Evolutionary conservation across 2,888 invertebrate species (phyloP).

Genomic region (Hirtodrosophila cameraria): DNA sequence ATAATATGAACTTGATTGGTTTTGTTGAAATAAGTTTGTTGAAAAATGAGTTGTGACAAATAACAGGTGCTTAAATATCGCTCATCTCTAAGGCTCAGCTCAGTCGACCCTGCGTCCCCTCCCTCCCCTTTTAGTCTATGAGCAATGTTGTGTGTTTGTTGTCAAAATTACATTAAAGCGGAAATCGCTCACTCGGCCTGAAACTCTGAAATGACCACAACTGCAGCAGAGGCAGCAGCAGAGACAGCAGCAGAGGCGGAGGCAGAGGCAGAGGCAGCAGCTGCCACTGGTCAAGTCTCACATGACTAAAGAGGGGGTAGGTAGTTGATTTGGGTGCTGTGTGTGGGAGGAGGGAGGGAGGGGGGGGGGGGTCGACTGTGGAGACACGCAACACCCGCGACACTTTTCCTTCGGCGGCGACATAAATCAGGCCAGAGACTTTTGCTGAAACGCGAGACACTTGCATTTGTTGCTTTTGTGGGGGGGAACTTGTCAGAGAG

Average conservation of each 20-base stretch:
- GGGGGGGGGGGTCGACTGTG: constrained; percentile 12
- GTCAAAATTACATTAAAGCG: constrained; percentile 77
- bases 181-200: constrained; percentile 56
- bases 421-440: constrained; percentile 64
- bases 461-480: constrained; percentile 42
- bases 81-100: too few species aligned
- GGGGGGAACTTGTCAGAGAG: constrained; percentile 48
- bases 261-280: too few species aligned
- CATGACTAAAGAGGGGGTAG: background rate
- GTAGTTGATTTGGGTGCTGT: too few species aligned
- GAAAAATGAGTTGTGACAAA: too few species aligned
- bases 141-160: constrained; percentile 51
- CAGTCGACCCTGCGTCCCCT: background rate
- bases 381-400: constrained; percentile 75
- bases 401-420: constrained; percentile 60
- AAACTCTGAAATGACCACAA: constrained; percentile 56
- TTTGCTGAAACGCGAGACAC: constrained; percentile 63
- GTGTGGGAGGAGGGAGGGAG: background rate
- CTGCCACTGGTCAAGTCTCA: constrained; percentile 20
- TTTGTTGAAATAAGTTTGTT: too few species aligned
- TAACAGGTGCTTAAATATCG: too few species aligned
- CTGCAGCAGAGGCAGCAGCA: constrained; percentile 13
- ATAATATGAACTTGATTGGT: too few species aligned
- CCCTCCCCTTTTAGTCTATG: background rate
- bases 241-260: too few species aligned